Base-by-base conservation (phyloP, 2,113 vertebrate genomes). In the Upupa epops region DNA sequence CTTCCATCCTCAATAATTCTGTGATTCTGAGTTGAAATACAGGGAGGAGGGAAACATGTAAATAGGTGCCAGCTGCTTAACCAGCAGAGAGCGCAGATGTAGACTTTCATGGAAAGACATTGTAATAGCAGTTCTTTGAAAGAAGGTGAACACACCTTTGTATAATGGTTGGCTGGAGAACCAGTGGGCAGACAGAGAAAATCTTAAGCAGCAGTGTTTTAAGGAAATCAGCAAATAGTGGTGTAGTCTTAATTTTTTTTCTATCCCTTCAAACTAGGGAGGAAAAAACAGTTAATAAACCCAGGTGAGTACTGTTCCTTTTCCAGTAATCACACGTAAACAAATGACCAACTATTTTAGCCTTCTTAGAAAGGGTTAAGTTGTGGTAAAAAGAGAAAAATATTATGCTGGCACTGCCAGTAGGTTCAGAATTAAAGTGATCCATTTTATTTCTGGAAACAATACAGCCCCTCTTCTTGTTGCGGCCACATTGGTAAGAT, bases 371-470 rank as follows among this genome's bases (percentile, higher is more conserved):
- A 94, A 94, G 64, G 11, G 68, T 87, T 83, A 87, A 94, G 81
- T 9, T 34, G 11, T 16, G 49, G n/a, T 76, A 63, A 69, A 51
- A 68, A 58, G 28, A 6, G 6, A 5, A 8, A 84, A 90, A 70
- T 82, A 93, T 86, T 88, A 88, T 85, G 63, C 60, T 84, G 63
- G 36, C 25, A 60, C 34, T 88, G 81, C 78, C n/a, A 92, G 42
- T 70, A 77, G 34, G 19, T 88, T 91, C 83, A 65, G 86, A 71
- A 93, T 95, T 89, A 94, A 90, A 88, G 37, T 93, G 93, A 94
- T 93, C 91, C 91, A 76, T 42, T 95, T 89, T 95, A 94, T 92
- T 93, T 93, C 73, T 93, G 82, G 94, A 94, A 93, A 90, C 49
- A 94, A 86, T 65, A 56, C 70, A 78, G 34, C 32, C 66, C 68